phyloP scores from a whole-genome alignment of 2,888 invertebrate species.

The Xanthorhoe designata region DNA sequence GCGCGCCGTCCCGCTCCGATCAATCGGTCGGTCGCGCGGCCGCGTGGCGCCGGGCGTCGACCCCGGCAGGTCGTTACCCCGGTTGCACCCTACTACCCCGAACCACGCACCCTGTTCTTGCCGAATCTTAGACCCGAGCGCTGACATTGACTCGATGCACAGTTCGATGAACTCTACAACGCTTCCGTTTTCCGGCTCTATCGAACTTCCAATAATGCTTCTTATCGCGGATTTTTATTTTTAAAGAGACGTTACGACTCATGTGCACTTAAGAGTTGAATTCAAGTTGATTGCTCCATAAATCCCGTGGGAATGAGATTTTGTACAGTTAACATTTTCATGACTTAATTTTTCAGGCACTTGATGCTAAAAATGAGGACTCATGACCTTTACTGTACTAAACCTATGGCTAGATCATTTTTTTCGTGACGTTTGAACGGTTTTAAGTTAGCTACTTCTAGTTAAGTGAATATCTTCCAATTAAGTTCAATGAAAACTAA shows the following conservation, averaged over 20 bases:
- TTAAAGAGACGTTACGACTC: constrained; percentile 36
- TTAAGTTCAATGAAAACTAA: constrained; percentile 53
- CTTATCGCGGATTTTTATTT: constrained; percentile 51
- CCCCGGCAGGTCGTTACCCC: constrained; percentile 83
- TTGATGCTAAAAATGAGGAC: constrained; percentile 14
- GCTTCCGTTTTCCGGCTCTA: constrained; percentile 76
- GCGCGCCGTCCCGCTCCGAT: constrained; percentile 79
- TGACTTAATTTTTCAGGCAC: constrained; percentile 33
- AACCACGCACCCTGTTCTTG: constrained; percentile 71
- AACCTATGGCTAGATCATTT: no score
- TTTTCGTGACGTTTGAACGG: no score
- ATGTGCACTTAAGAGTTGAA: constrained; percentile 46
- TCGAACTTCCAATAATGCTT: constrained; percentile 54
- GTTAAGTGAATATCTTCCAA: constrained; percentile 36
- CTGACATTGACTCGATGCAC: constrained; percentile 80
- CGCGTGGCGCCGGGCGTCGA: constrained; percentile 82
- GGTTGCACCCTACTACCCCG: constrained; percentile 83
- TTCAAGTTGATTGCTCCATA: constrained; percentile 35
- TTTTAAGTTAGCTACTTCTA: neutral
- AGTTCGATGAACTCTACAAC: constrained; percentile 72
- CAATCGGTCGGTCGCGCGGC: constrained; percentile 79
- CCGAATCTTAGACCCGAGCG: constrained; percentile 77
- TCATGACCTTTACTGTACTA: neutral
- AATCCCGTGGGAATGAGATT: constrained; percentile 26
- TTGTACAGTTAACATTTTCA: constrained; percentile 5